phyloP scores from a whole-genome alignment of 2,797 vertebrate species.

The Florisuga fusca region DNA sequence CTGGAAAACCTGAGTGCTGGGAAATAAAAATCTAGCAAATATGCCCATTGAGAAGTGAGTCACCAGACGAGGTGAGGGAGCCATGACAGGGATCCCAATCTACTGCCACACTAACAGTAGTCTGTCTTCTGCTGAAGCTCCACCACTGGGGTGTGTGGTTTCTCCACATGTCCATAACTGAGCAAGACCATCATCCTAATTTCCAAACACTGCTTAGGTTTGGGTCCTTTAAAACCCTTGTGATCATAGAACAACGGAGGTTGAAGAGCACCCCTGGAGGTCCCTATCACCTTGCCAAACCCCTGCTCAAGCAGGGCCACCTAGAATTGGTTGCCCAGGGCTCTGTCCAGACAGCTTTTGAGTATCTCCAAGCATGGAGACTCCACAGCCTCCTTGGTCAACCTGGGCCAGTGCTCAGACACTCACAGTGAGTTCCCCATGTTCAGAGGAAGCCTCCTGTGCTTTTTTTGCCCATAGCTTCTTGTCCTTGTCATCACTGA shows the following conservation, averaged over 20 bases:
- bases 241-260: background rate
- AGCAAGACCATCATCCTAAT: background rate
- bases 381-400: background rate
- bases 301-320: background rate
- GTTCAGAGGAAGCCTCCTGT: too few relatives aligned
- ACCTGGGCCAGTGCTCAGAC: too few relatives aligned
- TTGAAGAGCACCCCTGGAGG: background rate
- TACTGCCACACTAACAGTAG: background rate
- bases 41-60: background rate
- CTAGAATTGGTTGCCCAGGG: background rate
- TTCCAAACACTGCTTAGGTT: background rate
- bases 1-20: background rate
- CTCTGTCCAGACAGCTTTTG: accelerated
- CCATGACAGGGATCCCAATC: accelerated
- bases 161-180: accelerated
- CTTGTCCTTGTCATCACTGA: too few relatives aligned
- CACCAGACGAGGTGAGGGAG: background rate
- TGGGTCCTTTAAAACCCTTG: background rate
- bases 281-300: background rate
- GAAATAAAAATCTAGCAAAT: background rate
- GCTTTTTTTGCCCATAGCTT: too few relatives aligned
- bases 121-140: background rate
- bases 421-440: too few relatives aligned
- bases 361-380: background rate
- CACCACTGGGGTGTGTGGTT: background rate